Conservation (phyloP, 2,113 vertebrate genomes). For the Henicopernis longicauda region DNA sequence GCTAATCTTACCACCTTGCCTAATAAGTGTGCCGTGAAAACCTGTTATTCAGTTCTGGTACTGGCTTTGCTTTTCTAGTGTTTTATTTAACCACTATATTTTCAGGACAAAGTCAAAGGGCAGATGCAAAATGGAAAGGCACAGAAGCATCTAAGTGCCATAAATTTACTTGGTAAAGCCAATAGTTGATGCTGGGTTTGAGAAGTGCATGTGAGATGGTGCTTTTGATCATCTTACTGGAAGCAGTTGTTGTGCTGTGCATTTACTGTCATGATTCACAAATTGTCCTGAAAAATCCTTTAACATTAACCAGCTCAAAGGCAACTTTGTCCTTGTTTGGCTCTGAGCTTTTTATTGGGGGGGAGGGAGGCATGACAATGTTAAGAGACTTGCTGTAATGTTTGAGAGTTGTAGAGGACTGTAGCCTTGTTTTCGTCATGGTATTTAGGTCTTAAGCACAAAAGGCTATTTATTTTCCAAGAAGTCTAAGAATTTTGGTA, state of each 20-base stretch:
- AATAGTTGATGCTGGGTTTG: not conserved
- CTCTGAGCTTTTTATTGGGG: not conserved
- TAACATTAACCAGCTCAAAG: not conserved
- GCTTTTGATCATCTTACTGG: not conserved
- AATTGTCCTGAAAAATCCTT: not conserved
- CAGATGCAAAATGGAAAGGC: not conserved
- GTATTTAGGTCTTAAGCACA: not conserved
- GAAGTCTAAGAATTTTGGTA: not conserved
- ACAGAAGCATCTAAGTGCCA: not conserved
- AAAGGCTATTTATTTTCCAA: not conserved
- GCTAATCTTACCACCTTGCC: not conserved
- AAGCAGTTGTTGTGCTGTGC: not conserved
- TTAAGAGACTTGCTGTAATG: not conserved
- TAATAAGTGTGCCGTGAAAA: not conserved
- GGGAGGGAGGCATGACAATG: rapidly evolving
- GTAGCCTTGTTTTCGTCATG: not conserved
- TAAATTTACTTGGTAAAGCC: not conserved
- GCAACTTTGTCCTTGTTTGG: not conserved
- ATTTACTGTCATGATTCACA: not conserved
- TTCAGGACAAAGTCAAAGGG: not conserved
- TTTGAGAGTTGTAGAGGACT: not conserved
- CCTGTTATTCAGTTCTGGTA: not conserved
- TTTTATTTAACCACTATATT: not conserved
- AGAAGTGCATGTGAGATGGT: not conserved
- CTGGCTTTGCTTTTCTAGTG: not conserved